A percentile compares a stretch with the other conserved stretches of the same genome.
phyloP scores from a whole-genome alignment of 2,797 vertebrate genomes.

The Rhabdophis nuchalis region DNA sequence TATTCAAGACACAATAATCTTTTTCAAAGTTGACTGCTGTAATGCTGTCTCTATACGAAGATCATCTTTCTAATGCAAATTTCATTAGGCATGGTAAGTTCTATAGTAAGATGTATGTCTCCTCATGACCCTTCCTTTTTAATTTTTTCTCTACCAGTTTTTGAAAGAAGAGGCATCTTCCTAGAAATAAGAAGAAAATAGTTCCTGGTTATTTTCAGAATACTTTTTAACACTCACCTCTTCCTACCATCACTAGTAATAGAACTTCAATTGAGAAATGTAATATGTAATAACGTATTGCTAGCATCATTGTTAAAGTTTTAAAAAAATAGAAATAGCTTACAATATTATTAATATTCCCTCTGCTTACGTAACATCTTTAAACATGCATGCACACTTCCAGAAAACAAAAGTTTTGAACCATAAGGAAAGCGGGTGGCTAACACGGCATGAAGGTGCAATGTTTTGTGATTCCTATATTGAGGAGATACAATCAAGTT shows the following conservation, averaged over 20 bases:
- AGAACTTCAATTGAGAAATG: not conserved
- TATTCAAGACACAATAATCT: not conserved
- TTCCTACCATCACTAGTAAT: not conserved
- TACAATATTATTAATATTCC: not conserved
- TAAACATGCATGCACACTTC: not conserved
- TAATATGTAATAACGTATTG: not conserved
- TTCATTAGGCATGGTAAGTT: not conserved
- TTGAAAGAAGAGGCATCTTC: not conserved
- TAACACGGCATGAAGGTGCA: not conserved
- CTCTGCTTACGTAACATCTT: not conserved
- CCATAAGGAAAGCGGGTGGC: not conserved
- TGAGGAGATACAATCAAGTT: not conserved
- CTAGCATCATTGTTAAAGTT: no score
- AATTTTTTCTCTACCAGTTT: conserved; percentile 30
- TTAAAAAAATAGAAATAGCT: not conserved
- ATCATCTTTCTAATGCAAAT: conserved; percentile 32
- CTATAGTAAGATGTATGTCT: not conserved
- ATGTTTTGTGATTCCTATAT: not conserved
- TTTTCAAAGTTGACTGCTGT: conserved; percentile 13
- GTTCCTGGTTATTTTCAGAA: conserved; percentile 51
- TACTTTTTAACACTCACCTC: conserved; percentile 51
- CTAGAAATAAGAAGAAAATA: not conserved
- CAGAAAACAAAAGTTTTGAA: conserved; percentile 28
- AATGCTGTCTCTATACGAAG: not conserved
- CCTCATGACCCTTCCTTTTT: not conserved